Evolutionary conservation across 2,797 vertebrate species (phyloP).

Genomic region (Lycodopsis pacificus): DNA sequence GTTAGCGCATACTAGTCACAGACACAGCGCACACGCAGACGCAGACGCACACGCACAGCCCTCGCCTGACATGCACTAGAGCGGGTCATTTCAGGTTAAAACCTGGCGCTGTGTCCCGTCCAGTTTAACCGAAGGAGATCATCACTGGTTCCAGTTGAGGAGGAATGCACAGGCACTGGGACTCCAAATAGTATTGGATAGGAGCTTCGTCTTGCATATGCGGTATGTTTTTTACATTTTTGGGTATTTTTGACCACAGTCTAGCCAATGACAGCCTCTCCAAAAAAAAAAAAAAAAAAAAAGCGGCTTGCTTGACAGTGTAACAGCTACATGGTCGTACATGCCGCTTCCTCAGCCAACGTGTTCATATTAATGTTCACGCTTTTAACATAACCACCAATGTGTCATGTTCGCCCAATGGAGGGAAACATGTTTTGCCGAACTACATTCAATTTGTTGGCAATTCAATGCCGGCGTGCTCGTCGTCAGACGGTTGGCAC

Average conservation of each 20-base stretch:
- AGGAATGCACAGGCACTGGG: slow-evolving; percentile 70
- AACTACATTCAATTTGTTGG: slow-evolving; percentile 35
- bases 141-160: slow-evolving; percentile 58
- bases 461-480: slow-evolving; percentile 18
- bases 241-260: slow-evolving; percentile 39
- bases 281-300: background rate
- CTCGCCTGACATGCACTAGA: slow-evolving; percentile 64
- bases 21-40: slow-evolving; percentile 1
- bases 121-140: slow-evolving; percentile 61
- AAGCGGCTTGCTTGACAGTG: slow-evolving; percentile 11
- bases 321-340: slow-evolving; percentile 11
- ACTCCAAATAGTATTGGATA: slow-evolving; percentile 61
- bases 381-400: slow-evolving; percentile 13
- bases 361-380: slow-evolving; percentile 19
- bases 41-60: slow-evolving; percentile 14
- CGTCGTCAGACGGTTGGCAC: background rate
- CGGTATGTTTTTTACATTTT: slow-evolving; percentile 62
- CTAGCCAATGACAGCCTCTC: slow-evolving; percentile 55
- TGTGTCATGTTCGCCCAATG: slow-evolving; percentile 14
- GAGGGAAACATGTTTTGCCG: background rate
- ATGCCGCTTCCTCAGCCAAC: background rate
- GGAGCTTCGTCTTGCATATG: slow-evolving; percentile 69
- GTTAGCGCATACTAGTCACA: slow-evolving; percentile 3
- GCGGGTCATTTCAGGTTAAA: slow-evolving; percentile 82
- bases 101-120: slow-evolving; percentile 66